A percentile compares a stretch with the other conserved stretches of the same genome.
Conservation (phyloP, 1,140 invertebrate genomes). For the Pogonognathellus flavescens region DNA sequence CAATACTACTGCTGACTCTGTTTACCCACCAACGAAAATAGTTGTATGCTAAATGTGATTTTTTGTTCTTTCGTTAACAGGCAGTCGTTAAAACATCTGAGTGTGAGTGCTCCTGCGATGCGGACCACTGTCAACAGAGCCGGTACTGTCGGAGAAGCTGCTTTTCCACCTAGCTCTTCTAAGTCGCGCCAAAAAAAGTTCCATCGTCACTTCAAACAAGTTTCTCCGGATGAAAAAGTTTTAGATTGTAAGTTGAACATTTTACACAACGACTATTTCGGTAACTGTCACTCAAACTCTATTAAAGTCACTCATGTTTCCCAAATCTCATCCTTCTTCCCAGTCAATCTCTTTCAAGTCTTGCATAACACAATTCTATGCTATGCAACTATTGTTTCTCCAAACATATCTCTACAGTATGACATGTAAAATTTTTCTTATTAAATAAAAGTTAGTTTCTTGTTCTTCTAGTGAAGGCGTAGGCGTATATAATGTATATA, state of each 20-base stretch:
- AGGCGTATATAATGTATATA: no score
- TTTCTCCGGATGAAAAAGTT: constrained; percentile 81
- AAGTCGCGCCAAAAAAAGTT: constrained; percentile 82
- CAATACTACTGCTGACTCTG: not conserved
- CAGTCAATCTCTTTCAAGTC: no score
- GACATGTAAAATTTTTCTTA: no score
- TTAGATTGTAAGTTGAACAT: constrained; percentile 79
- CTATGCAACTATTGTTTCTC: no score
- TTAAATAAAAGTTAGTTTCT: no score
- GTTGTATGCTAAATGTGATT: constrained; percentile 4
- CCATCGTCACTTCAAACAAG: constrained; percentile 80
- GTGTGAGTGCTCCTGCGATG: constrained; percentile 71
- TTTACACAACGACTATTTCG: not conserved
- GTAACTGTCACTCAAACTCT: not conserved
- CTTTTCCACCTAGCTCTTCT: constrained; percentile 73
- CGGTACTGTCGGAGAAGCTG: constrained; percentile 62
- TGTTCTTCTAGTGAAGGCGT: no score
- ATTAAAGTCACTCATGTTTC: no score
- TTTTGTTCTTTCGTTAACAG: constrained; percentile 67
- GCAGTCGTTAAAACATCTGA: constrained; percentile 71
- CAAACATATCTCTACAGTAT: no score
- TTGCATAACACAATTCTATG: no score
- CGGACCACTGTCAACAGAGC: constrained; percentile 62
- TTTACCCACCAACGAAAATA: not conserved
- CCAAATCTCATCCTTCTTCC: no score